Base-by-base conservation (phyloP, 2,888 invertebrate species). In the Halictus quadricinctus region DNA sequence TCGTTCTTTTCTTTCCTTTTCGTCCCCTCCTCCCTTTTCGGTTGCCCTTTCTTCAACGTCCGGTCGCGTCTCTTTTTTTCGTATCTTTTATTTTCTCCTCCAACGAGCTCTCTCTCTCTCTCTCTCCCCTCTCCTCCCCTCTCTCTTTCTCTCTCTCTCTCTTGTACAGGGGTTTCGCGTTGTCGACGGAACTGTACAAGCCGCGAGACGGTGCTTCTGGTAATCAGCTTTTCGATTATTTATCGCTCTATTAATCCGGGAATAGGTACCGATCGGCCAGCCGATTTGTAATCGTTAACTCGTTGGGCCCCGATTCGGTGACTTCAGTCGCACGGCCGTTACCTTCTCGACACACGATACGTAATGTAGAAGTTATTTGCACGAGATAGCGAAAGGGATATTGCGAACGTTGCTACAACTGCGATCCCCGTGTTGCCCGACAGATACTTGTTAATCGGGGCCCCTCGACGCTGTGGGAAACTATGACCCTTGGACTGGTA, bases 211-310 rank as follows among this genome's bases (percentile, higher is more conserved):
- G 77, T 88, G 84, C 88, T 87, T 87, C 86, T 84, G 90, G 91
- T 93, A 93, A 92, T 94, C 92, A 92, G 92, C 93, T 54, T 93
- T 93, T 92, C 91, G 92, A 93, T 94, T 92, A 94, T 94, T 93
- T 92, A 94, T 94, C 92, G 91, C 91, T 90, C 90, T 92, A 93
- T 93, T 93, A 94, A 94, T 93, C 92, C 92, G 88, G 88, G 91
- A 93, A 93, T 91, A 91, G 91, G 92, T 90, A 90, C 92, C 92
- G 91, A 94, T 94, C 92, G 91, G 90, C 84, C 89, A 89, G 87
- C 91, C 93, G 88, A 94, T 94, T 94, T 94, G 93, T 94, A 94
- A 94, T 94, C 94, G 94, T 94, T 94, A 94, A 90, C 69, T 43
- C n/a, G 36, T 91, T 74, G 87, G 80, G 77, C 86, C 64, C 85